A percentile compares a stretch with the other conserved stretches of the same genome.
phyloP scores from a whole-genome alignment of 2,113 vertebrate species.

The Psittacula cyanocephala region DNA sequence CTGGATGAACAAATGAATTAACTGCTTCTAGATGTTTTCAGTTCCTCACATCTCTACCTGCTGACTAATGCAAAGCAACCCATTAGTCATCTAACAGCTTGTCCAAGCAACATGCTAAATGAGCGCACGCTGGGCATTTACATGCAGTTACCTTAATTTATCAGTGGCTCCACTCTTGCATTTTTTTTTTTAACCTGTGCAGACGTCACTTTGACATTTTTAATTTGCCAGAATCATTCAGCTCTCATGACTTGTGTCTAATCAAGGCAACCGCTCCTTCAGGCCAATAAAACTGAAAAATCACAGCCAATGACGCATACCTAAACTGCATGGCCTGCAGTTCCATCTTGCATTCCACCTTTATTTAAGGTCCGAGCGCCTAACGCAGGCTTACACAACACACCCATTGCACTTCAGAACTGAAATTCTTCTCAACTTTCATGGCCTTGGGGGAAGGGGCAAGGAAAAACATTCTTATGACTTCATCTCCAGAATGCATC shows the following conservation, averaged over 20 bases:
- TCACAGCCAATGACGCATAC: background rate
- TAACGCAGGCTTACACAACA: background rate
- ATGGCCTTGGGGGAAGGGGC: background rate
- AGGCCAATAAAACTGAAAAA: background rate
- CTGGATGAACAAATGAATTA: slow-evolving; percentile 43
- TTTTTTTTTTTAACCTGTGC: background rate
- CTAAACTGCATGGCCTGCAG: background rate
- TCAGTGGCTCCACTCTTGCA: background rate
- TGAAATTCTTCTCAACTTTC: background rate
- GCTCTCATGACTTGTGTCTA: background rate
- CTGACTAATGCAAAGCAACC: background rate
- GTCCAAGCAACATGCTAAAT: background rate
- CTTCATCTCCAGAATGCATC: background rate
- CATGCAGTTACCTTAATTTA: background rate
- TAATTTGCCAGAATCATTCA: background rate
- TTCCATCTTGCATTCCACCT: background rate
- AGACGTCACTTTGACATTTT: background rate
- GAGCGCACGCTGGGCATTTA: background rate
- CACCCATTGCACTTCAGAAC: background rate
- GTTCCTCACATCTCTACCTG: background rate
- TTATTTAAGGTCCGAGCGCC: background rate
- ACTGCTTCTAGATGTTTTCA: background rate
- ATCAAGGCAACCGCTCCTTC: background rate
- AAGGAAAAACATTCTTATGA: background rate
- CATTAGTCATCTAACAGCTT: slow-evolving; percentile 5